Base-by-base conservation (phyloP, 2,888 invertebrate species). In the Drosophila setosimentum region DNA sequence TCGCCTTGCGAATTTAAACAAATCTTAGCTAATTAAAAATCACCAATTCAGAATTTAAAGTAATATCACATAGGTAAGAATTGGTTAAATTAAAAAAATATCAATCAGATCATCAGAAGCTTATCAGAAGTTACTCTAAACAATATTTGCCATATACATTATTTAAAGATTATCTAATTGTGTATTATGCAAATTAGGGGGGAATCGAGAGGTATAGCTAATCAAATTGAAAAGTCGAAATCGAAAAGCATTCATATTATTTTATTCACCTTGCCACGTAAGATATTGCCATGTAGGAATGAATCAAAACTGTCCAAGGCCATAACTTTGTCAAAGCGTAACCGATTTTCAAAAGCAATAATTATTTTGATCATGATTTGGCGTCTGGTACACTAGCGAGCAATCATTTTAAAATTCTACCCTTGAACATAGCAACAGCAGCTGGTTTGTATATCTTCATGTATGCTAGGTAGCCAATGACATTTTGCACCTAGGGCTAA, bases 401-500 rank as follows among this genome's bases (percentile, higher is more conserved):
- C 11, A 27, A 37, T n/a, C 4, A 37, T 55, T 11, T 8, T 4
- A n/a, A 27, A 37, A 27, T n/a, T 2, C 18, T 13, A 27, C 18
- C 35, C 54, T 13, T 29, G 21, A n/a, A 16, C 32, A 10, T 18
- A 16, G 35, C 5, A 29, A 29, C 32, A 33, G 5, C 11, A n/a
- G 3, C 5, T n/a, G 13, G 29, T 13, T n/a, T 24, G 32, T 13
- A 4, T 42, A 13, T 30, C 8, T 10, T 32, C 7, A 27, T 33
- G 18, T 27, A n/a, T 45, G 37, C 24, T 21, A 33, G 53, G 24
- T 45, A 21, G 53, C 63, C 61, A 2, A 7, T 48, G 53, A 61
- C 68, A 48, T 45, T 72, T 64, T 27, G 49, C 32, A 58, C 60
- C 49, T 68, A 60, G 57, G 70, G 74, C 75, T 81, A 81, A 76